Evolutionary conservation across 2,888 invertebrate genomes (phyloP).

Genomic region (Mythimna impura): DNA sequence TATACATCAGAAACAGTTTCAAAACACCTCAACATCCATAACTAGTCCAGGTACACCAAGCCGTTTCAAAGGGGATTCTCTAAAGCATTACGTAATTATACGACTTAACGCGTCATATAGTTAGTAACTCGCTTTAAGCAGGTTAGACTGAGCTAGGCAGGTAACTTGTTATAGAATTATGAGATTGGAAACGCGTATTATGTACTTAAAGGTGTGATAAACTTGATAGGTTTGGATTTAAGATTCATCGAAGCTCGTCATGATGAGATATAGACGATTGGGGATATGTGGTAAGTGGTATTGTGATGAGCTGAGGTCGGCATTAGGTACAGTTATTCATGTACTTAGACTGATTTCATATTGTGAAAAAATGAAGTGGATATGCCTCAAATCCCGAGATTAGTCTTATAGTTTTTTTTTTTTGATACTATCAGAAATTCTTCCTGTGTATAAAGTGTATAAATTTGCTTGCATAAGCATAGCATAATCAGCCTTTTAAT

Average conservation of each 20-base stretch:
- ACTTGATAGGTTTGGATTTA: background rate
- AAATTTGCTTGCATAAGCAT: no score
- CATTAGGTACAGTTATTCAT: no score
- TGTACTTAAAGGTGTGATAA: slow-evolving; percentile 2
- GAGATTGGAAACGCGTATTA: slow-evolving; percentile 1
- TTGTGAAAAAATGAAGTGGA: no score
- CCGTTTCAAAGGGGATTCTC: slow-evolving; percentile 26
- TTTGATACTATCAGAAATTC: no score
- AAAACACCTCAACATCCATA: slow-evolving; percentile 10
- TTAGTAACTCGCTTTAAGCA: slow-evolving; percentile 22
- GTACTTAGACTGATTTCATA: no score
- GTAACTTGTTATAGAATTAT: slow-evolving; percentile 24
- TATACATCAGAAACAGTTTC: slow-evolving; percentile 14
- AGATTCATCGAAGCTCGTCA: slow-evolving; percentile 7
- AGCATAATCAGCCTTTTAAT: no score
- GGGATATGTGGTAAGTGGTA: background rate
- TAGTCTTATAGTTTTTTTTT: no score
- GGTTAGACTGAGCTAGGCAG: slow-evolving; percentile 10
- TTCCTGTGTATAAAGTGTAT: no score
- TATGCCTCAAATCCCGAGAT: no score
- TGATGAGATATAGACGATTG: background rate
- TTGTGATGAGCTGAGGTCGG: no score
- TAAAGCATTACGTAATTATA: slow-evolving; percentile 44
- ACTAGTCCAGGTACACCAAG: slow-evolving; percentile 8
- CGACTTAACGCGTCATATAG: slow-evolving; percentile 39